Conservation (phyloP, 2,113 vertebrate genomes). For the Plotosus lineatus region DNA sequence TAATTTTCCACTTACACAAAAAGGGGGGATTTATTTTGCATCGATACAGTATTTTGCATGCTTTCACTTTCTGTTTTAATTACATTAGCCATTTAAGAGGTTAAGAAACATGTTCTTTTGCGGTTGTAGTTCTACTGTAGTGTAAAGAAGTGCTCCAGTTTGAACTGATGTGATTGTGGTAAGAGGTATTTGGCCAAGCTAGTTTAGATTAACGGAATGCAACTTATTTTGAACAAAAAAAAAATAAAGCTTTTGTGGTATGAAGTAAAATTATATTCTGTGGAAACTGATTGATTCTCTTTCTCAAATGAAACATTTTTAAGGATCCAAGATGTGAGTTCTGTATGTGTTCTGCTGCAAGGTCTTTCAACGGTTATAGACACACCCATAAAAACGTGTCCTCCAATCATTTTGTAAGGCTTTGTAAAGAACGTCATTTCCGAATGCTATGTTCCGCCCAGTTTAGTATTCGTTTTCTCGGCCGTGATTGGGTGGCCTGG, state of each 20-base stretch:
- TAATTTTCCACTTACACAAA: not conserved
- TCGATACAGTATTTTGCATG: too few relatives aligned
- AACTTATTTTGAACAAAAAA: not conserved
- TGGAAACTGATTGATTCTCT: too few relatives aligned
- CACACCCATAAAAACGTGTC: not conserved
- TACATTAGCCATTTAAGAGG: not conserved
- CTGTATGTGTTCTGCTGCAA: not conserved
- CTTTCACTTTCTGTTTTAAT: not conserved
- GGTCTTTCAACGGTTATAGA: constrained; percentile 40
- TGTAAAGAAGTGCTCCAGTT: not conserved
- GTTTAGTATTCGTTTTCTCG: constrained; percentile 62
- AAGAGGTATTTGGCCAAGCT: not conserved
- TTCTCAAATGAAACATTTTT: not conserved
- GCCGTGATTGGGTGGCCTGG: constrained; percentile 60
- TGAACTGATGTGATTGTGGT: not conserved
- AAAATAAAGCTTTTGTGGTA: not conserved
- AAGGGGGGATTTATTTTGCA: not conserved
- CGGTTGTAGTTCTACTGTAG: not conserved
- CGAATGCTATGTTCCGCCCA: constrained; percentile 25
- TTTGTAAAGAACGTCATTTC: not conserved
- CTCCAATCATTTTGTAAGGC: constrained; percentile 56
- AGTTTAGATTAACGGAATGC: not conserved
- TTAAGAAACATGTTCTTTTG: not conserved
- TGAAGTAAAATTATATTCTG: not conserved
- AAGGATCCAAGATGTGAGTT: not conserved